These are phyloP conservation scores for Vulpes ferrilata DNA, from an alignment of 2,113 vertebrate genomes.

Conservation along the genomic window DNA sequence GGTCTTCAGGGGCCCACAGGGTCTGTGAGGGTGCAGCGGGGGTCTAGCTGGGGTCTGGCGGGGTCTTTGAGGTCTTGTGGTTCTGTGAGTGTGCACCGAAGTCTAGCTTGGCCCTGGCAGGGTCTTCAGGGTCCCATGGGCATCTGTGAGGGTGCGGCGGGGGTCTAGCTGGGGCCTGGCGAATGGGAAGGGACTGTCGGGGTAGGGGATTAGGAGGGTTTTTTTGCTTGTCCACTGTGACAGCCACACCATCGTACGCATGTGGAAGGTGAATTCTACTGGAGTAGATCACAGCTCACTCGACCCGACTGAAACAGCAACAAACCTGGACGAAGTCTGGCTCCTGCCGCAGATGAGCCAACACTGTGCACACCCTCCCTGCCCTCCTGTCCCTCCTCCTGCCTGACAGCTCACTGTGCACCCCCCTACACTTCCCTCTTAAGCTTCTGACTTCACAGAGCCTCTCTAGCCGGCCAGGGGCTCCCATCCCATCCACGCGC, in stretches of 20 bases:
- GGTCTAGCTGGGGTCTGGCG: rapidly evolving
- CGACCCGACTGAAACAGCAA: not conserved
- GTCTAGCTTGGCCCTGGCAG: no score
- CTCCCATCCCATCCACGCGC: rapidly evolving
- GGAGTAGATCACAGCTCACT: rapidly evolving
- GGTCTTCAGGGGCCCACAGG: no score
- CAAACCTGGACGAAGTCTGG: rapidly evolving
- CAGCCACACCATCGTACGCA: rapidly evolving
- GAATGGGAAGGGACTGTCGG: rapidly evolving
- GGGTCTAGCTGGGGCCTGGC: rapidly evolving
- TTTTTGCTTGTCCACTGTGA: not conserved
- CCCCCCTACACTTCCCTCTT: no score
- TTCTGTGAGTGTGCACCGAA: no score
- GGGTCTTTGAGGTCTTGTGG: no score
- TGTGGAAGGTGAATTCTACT: not conserved
- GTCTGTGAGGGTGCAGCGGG: not conserved
- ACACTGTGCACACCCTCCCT: not conserved
- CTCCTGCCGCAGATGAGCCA: not conserved
- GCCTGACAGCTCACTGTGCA: not conserved
- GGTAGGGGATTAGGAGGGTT: rapidly evolving
- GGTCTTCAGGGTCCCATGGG: not conserved
- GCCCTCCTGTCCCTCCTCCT: not conserved
- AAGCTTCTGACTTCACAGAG: not conserved
- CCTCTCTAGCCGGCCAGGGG: not conserved
- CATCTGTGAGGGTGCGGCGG: not conserved